Base-by-base conservation (phyloP, 2,888 invertebrate species). In the Brassicogethes aeneus region DNA sequence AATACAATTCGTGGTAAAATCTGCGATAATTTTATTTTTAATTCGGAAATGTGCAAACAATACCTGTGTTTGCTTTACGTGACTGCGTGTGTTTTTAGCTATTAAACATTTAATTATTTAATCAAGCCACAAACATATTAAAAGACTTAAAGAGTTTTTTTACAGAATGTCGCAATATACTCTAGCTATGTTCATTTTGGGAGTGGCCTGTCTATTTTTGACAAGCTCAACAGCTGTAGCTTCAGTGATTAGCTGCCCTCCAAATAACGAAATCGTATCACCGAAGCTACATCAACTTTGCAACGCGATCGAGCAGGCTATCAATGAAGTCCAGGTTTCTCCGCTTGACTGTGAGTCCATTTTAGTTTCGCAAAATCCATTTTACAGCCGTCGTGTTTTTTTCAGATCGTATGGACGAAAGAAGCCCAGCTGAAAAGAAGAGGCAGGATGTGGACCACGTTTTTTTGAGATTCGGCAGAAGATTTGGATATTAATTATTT, bases 381-480 rank as follows among this genome's bases (percentile, higher is more conserved):
- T 5, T 23, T 5, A 7, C 23, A 7, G 7, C 5, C 10, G 5
- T 12, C 12, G 3, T 8, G 14, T 32, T 32, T 35, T 15, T 35
- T 32, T 10, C 10, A 32, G 32, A 32, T 32, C 37, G 48, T 8
- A 34, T 53, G 14, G 55, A 54, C 10, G 54, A 55, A 39, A 47
- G 55, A 34, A 52, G 51, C 39, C 48, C 47, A 16, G 56, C 53
- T 32, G 23, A 48, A 14, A 57, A 52, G 16, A 60, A 90, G 68
- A 77, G 90, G 46, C 89, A 90, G 61, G 90, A 91, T 70, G 85
- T 89, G 36, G 89, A 90, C 58, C 91, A 91, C 69, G 88, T 90
- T 41, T 91, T 91, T 72, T 77, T 91, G 56, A 82, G 90, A 59
- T 91, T 91, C 66, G 91, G 91, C 41, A 80, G 84, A 64, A 79